Evolutionary conservation across 2,888 invertebrate species (phyloP), one percentile per base, ranked within the genome.

Genomic region (Luffia ferchaultella): DNA sequence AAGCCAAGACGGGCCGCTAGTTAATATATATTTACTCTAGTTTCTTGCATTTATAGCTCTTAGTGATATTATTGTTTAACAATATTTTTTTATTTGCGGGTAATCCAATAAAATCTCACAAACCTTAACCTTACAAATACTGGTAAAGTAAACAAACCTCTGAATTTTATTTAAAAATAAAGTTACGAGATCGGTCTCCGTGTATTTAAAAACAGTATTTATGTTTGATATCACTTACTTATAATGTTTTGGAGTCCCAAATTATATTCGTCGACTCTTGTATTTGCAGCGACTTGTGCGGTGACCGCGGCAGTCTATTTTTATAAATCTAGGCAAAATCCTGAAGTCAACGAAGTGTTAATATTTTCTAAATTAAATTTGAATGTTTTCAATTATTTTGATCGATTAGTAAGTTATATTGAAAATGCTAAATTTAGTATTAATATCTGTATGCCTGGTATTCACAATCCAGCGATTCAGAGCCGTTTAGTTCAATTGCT

Each of bases 331-430:
- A 74, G 67, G 55, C 70, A 79, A 49, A 72, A 59, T 52, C 58
- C 64, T 19, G 75, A 75, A 55, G 60, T 79, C 53, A 82, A 83
- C 59, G 80, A 83, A 68, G 82, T 83, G 51, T 82, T 83, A 82
- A 76, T 82, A 55, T 83, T 83, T 63, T 82, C 82, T 60, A 82
- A 83, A 64, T 62, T 83, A 48, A 82, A 83, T 55, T 76, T 67
- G 53, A 83, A 83, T 60, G 76, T 75, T 16, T 71, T 68, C 55
- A 75, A 77, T 60, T 82, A 73, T 62, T 83, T 83, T 61, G 80
- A 83, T 58, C 79, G 78, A 56, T 58, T 83, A 50, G 67, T 82
- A 48, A 76, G 79, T 58, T 77, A 72, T 56, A 66, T 83, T 52
- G 79, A 83, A 61, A 63, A 69, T 41, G 80, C 82, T 9, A 75